These are phyloP conservation scores for Bradynema listronoti DNA, from an alignment of 1,140 invertebrate species.

Conservation along the genomic window DNA sequence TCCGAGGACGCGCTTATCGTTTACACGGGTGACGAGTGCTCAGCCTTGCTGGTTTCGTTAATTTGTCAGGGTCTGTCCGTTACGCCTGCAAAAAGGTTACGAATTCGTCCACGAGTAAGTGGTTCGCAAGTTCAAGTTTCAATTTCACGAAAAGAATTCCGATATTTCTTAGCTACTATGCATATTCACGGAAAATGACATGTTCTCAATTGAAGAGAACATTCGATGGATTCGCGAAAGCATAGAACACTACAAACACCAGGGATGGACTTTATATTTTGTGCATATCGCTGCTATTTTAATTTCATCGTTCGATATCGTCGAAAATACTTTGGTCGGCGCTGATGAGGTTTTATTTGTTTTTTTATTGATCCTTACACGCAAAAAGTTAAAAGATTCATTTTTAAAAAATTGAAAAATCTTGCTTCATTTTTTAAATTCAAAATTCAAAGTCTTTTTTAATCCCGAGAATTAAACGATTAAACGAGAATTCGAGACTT, in stretches of 20 bases:
- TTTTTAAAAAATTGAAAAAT: too few species aligned
- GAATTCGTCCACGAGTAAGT: conserved; percentile 12
- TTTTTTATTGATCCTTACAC: too few species aligned
- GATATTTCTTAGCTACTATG: neutral
- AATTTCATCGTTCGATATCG: too few species aligned
- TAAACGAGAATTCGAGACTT: neutral
- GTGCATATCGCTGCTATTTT: too few species aligned
- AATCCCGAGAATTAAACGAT: too few species aligned
- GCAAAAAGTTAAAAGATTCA: too few species aligned
- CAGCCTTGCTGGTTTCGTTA: conserved; percentile 11
- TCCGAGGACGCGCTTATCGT: conserved; percentile 6
- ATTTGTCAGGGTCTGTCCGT: conserved; percentile 5
- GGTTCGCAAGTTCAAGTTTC: neutral
- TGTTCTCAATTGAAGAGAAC: too few species aligned
- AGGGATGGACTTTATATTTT: neutral
- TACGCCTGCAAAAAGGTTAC: conserved; percentile 1
- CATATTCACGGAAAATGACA: neutral
- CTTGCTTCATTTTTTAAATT: too few species aligned
- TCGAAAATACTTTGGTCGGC: too few species aligned
- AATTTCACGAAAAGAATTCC: neutral
- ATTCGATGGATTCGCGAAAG: neutral
- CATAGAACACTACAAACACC: neutral
- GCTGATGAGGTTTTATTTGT: too few species aligned
- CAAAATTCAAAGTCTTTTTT: too few species aligned
- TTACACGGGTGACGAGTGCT: conserved; percentile 9